A percentile compares a stretch with the other conserved stretches of the same genome.
These are phyloP conservation scores for Noctua janthina DNA, from an alignment of 2,888 invertebrate genomes.

Conservation along the genomic window DNA sequence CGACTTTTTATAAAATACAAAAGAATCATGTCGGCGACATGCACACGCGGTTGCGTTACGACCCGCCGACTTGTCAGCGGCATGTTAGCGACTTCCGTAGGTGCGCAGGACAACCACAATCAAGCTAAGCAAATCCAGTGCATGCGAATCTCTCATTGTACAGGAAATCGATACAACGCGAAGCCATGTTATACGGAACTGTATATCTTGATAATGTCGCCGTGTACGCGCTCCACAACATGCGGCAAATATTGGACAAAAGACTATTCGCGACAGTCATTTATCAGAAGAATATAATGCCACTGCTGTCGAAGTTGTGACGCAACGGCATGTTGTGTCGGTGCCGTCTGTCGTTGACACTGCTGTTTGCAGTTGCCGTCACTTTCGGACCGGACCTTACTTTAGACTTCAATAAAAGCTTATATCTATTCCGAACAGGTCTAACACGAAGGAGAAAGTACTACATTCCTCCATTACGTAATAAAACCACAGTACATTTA, in stretches of 20 bases:
- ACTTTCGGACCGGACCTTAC: not conserved
- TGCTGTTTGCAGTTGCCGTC: not conserved
- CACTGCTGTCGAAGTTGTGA: not conserved
- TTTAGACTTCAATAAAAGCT: conserved; percentile 13
- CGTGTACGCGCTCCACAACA: not conserved
- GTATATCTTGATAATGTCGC: not conserved
- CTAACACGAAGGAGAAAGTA: conserved; percentile 34
- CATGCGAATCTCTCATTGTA: not conserved
- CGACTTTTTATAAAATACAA: not conserved
- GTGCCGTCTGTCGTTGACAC: not conserved
- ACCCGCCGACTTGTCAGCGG: not conserved
- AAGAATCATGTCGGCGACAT: not conserved
- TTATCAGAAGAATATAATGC: not conserved
- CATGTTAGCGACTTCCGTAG: not conserved
- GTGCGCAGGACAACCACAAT: not conserved
- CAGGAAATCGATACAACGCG: not conserved
- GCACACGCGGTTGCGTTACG: not conserved
- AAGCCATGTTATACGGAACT: not conserved
- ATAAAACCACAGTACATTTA: conserved; percentile 2
- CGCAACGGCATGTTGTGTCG: not conserved
- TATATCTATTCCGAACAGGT: conserved; percentile 47
- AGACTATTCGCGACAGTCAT: not conserved
- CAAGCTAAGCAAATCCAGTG: not conserved
- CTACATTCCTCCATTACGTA: conserved; percentile 13
- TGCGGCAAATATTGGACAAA: not conserved